Base-by-base conservation (phyloP, 2,113 vertebrate genomes). In the Pongo abelii region DNA sequence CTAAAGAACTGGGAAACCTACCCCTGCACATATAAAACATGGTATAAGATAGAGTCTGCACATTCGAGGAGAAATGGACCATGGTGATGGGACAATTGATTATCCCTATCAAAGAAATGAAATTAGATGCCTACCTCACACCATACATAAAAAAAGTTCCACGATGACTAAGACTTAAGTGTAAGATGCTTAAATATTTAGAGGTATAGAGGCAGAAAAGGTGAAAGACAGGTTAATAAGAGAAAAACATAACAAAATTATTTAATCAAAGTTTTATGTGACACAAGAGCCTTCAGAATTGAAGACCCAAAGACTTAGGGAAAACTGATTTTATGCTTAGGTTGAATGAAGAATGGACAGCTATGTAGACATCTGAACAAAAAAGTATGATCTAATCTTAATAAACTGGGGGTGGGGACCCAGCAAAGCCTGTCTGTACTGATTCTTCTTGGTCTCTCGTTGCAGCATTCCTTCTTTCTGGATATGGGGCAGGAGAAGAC, bases 181-280 rank as follows among this genome's bases (percentile, higher is more conserved):
- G 20, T 57, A 23, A 94, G 67, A 78, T 69, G 30, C 48, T 43
- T 91, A 93, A 93, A 87, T 59, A 87, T 43, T 92, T 95, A 40
- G 43, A 78, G 75, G 4, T 32, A 8, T 48, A 43, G 75, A 46
- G 43, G 43, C 8, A 4, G 43, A 48, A 48, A 78, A 48, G 27
- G 27, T 30, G 75, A 48, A 77, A 16, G 74, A 27, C 12, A 75
- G 43, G 43, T 16, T 17, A 48, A 77, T 27, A 46, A 27, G 43
- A 77, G 74, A 77, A 46, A 48, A 77, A 43, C 27, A 48, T 32
- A 30, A 77, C 74, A 46, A 12, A 77, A 30, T 18, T 77, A 77
- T 48, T 77, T 43, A 77, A 48, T 46, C 74, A 30, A 30, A 77
- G 14, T 32, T 75, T 77, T 77, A 30, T 25, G 14, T 77, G 74